A percentile compares a stretch with the other conserved stretches of the same genome.
phyloP scores from a whole-genome alignment of 2,797 vertebrate genomes.

The Schizopygopsis malacanthus region DNA sequence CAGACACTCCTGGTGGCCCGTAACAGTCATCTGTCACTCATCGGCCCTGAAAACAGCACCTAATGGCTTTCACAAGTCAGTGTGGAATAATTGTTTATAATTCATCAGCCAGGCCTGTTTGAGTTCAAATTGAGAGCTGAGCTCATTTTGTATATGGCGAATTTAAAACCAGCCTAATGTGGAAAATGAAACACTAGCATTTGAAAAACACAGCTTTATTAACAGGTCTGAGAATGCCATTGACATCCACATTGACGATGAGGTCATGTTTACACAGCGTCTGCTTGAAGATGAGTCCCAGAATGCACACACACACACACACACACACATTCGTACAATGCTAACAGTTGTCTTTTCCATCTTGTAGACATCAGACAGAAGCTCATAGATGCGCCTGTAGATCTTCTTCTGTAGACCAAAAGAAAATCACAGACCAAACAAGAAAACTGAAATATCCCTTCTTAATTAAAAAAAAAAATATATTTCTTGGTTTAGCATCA shows the following conservation, averaged over 20 bases:
- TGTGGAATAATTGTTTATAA: slow-evolving; percentile 61
- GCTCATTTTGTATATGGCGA: slow-evolving; percentile 68
- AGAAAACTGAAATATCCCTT: not conserved
- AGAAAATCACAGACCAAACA: not conserved
- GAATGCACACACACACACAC: not conserved
- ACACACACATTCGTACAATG: not conserved
- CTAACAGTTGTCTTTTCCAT: not conserved
- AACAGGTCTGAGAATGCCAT: slow-evolving; percentile 75
- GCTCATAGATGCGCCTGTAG: not conserved
- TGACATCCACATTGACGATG: slow-evolving; percentile 71
- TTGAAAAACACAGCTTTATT: slow-evolving; percentile 70
- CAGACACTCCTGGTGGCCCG: not conserved
- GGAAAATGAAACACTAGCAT: slow-evolving; percentile 66
- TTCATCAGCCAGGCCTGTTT: slow-evolving; percentile 39
- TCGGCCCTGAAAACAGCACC: slow-evolving; percentile 47
- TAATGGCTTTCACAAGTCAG: slow-evolving; percentile 67
- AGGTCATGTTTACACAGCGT: slow-evolving; percentile 70
- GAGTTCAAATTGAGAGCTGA: slow-evolving; percentile 62
- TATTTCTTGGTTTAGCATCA: not conserved
- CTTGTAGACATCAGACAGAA: not conserved
- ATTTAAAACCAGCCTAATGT: slow-evolving; percentile 65
- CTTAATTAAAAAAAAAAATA: not conserved
- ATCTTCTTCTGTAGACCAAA: not conserved
- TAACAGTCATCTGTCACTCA: slow-evolving; percentile 45
- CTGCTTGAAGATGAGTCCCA: slow-evolving; percentile 59